Evolutionary conservation across 2,797 vertebrate genomes (phyloP), one percentile per base, ranked within the genome.

Genomic region (Sebastes cheni): DNA sequence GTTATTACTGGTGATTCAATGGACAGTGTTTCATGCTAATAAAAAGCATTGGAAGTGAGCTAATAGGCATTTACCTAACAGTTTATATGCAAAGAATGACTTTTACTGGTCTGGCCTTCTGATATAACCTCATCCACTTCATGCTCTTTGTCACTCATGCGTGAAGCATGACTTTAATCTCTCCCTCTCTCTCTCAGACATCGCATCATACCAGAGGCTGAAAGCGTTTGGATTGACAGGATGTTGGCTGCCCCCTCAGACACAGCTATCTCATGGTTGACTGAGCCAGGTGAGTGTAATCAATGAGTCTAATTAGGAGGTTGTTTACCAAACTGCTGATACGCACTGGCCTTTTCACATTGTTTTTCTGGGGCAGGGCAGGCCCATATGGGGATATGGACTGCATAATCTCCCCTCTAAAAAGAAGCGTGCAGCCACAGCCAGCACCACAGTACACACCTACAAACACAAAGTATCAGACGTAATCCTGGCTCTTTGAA

Each of bases 241-340:
- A 60, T 72, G 74, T 65, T 72, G 72, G 72, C 76, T 59, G 70
- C 65, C 59, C 66, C 29, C 70, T 67, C 72, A 75, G 62, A 86
- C 74, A 73, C 77, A 36, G 69, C 81, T 79, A 89, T 88, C 80
- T 84, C 64, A 64, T 2, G 68, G 71, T 39, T 80, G 77, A 69
- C 71, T 79, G 70, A 85, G 80, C 80, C 83, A 81, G 87, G 86
- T 91, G 86, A 87, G 67, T 84, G 72, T 88, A 88, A 94, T 89
- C 90, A 91, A 91, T 91, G 87, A 72, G 75, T 86, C 72, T 88
- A 92, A 92, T 93, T 91, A 91, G 77, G 66, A 87, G 61, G 70
- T 90, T 94, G 88, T 92, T 93, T 92, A 88, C 87, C 82, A 80
- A 88, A 83, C 83, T 81, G 82, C 85, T 79, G 83, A 81, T 88